These are phyloP conservation scores for Cyprinodon diabolis DNA, from an alignment of 2,797 vertebrate genomes.

Conservation along the genomic window DNA sequence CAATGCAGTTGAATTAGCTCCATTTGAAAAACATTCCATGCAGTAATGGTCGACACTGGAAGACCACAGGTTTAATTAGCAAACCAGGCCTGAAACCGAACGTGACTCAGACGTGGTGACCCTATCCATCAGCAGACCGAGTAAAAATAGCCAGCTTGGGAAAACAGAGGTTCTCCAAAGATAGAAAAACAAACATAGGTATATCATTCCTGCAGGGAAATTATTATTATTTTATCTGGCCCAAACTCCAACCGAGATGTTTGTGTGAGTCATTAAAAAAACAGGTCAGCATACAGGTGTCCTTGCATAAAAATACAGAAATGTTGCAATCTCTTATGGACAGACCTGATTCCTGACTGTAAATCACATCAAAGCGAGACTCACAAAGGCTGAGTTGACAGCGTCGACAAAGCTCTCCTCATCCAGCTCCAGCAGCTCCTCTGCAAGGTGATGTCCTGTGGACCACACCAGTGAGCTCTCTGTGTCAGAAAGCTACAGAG, in stretches of 20 bases:
- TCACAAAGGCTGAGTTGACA: conserved; percentile 97
- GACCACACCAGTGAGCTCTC: conserved; percentile 97
- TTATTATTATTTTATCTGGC: conserved; percentile 47
- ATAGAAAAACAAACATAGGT: conserved; percentile 62
- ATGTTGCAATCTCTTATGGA: conserved; percentile 24
- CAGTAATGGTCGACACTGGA: conserved; percentile 82
- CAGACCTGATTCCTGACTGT: conserved; percentile 22
- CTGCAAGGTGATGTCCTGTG: conserved; percentile 90
- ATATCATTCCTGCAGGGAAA: conserved; percentile 43
- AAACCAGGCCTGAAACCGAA: conserved; percentile 81
- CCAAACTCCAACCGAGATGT: conserved; percentile 55
- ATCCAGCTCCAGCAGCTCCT: conserved; percentile 88
- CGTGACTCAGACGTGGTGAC: conserved; percentile 81
- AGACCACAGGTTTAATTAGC: conserved; percentile 84
- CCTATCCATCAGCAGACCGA: conserved; percentile 71
- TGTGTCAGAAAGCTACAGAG: conserved; percentile 88
- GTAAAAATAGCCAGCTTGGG: conserved; percentile 84
- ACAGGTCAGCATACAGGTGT: conserved; percentile 20
- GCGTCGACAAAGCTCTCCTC: conserved; percentile 95
- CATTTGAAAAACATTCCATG: conserved; percentile 83
- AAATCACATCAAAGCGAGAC: conserved; percentile 50
- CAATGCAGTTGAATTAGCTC: conserved; percentile 77
- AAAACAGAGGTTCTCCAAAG: conserved; percentile 77
- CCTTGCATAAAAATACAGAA: conserved; percentile 29
- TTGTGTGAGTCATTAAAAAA: conserved; percentile 48